Evolutionary conservation across 2,113 vertebrate genomes (phyloP).

Genomic region (Drymodes brunneopygia): DNA sequence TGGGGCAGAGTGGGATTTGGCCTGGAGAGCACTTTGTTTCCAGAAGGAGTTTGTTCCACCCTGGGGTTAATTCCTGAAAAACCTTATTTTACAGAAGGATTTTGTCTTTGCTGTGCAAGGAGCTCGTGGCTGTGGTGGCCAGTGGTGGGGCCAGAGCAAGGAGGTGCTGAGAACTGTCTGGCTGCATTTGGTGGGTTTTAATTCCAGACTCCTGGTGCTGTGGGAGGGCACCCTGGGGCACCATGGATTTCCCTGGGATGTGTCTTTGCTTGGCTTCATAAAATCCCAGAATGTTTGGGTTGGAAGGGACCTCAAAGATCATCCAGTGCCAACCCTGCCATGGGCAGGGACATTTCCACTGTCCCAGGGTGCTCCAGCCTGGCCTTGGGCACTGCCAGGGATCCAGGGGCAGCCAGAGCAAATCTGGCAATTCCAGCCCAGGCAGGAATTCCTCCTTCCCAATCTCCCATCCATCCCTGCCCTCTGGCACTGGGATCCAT

Average conservation of each 20-base stretch:
- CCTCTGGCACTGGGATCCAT: neutral
- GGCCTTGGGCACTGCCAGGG: rapidly evolving
- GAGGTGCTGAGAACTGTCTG: neutral
- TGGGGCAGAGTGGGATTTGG: neutral
- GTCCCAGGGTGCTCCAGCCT: rapidly evolving
- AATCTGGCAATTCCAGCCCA: rapidly evolving
- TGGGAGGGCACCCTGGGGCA: neutral
- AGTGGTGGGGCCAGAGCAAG: neutral
- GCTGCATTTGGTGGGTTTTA: rapidly evolving
- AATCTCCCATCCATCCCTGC: neutral
- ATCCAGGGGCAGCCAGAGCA: neutral
- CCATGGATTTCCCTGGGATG: rapidly evolving
- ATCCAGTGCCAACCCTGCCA: neutral
- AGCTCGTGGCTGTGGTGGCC: neutral
- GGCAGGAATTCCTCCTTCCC: neutral
- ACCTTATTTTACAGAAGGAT: rapidly evolving
- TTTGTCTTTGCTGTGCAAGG: neutral
- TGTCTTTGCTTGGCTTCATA: neutral
- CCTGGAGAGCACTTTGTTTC: neutral
- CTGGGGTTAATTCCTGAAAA: neutral
- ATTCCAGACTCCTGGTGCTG: neutral
- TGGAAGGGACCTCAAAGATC: neutral
- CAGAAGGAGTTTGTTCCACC: neutral
- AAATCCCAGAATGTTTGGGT: neutral
- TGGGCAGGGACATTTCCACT: neutral